Base-by-base conservation (phyloP, 2,888 invertebrate species). In the Lithodes maja region DNA sequence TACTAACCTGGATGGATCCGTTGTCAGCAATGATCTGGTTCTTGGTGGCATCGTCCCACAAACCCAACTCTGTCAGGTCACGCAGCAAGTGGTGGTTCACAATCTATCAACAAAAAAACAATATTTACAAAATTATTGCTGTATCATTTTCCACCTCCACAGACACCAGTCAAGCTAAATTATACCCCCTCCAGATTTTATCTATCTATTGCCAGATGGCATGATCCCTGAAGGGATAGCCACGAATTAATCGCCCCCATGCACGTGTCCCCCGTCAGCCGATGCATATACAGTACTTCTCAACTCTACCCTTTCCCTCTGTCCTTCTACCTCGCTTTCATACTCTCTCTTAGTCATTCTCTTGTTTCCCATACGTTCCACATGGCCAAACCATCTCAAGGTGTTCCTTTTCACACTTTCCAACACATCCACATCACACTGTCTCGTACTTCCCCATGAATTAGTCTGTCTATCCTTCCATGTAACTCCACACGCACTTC, bases 1-100 rank as follows among this genome's bases (percentile, higher is more conserved):
- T 53, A 61, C 85, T 52, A 75, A 91, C 95, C 94, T 96, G 99
- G 92, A 99, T 96, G 0, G 99, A 99, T 77, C 99, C 99, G 93
- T 97, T 96, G 92, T 96, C 95, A 53, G 97, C 96, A 91, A 99
- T 97, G 49, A 99, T 96, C 92, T 96, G 95, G 94, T 98, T 98
- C 94, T 99, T 99, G 97, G 99, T 97, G 69, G 97, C 96, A 86
- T 98, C 98, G 94, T 97, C 96, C 99, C 99, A 99, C 75, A 99
- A 94, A 92, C 97, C 97, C 54, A 96, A 94, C 92, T 99, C 98
- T 0, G 98, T 98, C 91, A 99, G 94, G 94, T 99, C 99, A 93
- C 96, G 96, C 71, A 99, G 94, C 91, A 99, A 95, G 94, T 99
- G 99, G 92, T 98, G 98, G 94, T 99, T 99, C 0, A 99, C 99